Evolutionary conservation across 2,113 vertebrate genomes (phyloP).

Genomic region (Protobothrops mucrosquamatus): DNA sequence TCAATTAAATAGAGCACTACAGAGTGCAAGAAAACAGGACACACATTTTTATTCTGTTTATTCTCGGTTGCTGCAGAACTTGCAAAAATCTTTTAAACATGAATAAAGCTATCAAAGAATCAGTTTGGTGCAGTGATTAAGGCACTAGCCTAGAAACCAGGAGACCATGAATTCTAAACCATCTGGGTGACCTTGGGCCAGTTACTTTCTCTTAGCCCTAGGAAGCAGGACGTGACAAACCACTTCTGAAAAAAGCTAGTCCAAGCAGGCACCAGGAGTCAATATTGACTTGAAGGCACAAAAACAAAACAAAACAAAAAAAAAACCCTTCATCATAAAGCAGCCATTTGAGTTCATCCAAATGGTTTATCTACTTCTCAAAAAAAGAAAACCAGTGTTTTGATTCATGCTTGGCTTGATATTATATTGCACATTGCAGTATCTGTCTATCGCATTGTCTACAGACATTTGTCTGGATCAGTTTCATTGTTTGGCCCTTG

Average conservation of each 20-base stretch:
- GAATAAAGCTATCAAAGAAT: not conserved
- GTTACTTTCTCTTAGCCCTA: not conserved
- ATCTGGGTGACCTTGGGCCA: not conserved
- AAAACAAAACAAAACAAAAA: not conserved
- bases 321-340: not conserved
- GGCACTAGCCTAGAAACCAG: not conserved
- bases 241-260: not conserved
- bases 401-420: not conserved
- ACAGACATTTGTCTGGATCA: not conserved
- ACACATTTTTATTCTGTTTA: conserved; percentile 50
- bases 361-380: not conserved
- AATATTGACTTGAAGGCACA: not conserved
- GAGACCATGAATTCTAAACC: not conserved
- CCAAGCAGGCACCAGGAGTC: not conserved
- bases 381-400: not conserved
- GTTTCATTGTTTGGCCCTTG: not conserved
- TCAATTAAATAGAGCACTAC: conserved; percentile 62
- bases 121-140: conserved; percentile 13
- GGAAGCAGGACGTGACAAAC: not conserved
- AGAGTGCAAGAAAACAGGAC: conserved; percentile 47
- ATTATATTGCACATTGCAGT: not conserved
- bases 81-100: conserved; percentile 12
- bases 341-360: not conserved
- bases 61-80: conserved; percentile 22
- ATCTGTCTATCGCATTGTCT: not conserved